Evolutionary conservation across 2,113 vertebrate species (phyloP), one percentile per base, ranked within the genome.

Genomic region (Psittacula cyanocephala): DNA sequence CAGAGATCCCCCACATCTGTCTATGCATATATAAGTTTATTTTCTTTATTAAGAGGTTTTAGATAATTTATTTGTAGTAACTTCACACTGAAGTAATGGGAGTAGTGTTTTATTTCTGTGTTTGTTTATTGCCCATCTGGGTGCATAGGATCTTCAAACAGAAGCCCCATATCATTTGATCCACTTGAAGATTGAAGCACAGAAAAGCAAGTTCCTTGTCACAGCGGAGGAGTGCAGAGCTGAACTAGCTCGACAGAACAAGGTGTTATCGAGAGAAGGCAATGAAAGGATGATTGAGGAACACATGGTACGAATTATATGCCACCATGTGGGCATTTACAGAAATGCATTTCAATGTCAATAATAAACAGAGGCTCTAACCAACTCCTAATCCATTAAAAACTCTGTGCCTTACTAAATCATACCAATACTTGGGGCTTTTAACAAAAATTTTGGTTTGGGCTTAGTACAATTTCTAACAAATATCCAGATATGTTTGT

Each of bases 81-180:
- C 41, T 70, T 91, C 44, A 27, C 43, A 63, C 22, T 27, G 76
- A 71, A 55, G 10, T 67, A 67, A n/a, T 39, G 12, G 25, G 14
- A 88, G 6, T 44, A 43, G 22, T 81, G 37, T 72, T 86, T 37
- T 83, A 20, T 84, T 29, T 68, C 74, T 37, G 5, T 89, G 17
- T 43, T 27, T 81, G 7, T 60, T 65, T 91, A 55, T 91, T 77
- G 5, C 7, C 10, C n/a, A 22, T 74, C 1, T 91, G 76, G 67
- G 3, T 39, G 17, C 87, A 15, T 91, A 99, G 99, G 99, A 99
- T 87, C 98, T 99, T 89, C 99, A 99, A 88, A 96, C 98, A n/a
- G 99, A 99, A 95, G 98, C 99, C 4, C 99, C 99, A 0, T 98
- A 98, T 90, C 99, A 99, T 94, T 97, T 99, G 95, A 98, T 99